These are phyloP conservation scores for Limnephilus auricula DNA, from an alignment of 2,888 invertebrate genomes.

Conservation along the genomic window DNA sequence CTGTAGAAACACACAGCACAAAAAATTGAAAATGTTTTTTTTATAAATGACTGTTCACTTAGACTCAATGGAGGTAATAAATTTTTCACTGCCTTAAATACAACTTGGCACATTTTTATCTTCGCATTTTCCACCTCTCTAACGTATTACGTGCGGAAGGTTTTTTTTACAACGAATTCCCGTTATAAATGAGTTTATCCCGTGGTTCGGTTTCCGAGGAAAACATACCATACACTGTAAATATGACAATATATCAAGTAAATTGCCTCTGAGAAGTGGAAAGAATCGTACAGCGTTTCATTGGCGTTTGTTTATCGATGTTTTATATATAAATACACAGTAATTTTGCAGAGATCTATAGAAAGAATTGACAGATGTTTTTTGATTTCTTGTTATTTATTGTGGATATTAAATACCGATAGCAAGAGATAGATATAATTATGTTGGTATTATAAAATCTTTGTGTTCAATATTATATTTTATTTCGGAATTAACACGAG, in stretches of 20 bases:
- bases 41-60: constrained; percentile 48
- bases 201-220: constrained; percentile 5
- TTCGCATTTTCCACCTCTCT: constrained; percentile 7
- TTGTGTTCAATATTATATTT: neutral
- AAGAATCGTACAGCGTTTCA: constrained; percentile 28
- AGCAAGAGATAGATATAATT: neutral
- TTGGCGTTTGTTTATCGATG: constrained; percentile 24
- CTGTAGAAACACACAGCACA: constrained; percentile 16
- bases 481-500: no score
- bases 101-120: constrained; percentile 46
- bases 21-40: constrained; percentile 45
- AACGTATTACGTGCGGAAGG: neutral
- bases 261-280: constrained; percentile 43
- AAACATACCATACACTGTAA: constrained; percentile 23
- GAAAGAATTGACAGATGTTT: constrained; percentile 20
- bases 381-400: neutral
- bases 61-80: constrained; percentile 26
- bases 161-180: constrained; percentile 8
- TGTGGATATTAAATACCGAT: neutral
- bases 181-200: constrained; percentile 18
- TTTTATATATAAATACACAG: constrained; percentile 17
- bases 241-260: constrained; percentile 53
- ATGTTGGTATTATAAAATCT: neutral
- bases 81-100: constrained; percentile 43
- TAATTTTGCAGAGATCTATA: neutral